Evolutionary conservation across 2,888 invertebrate genomes (phyloP).

Genomic region (Tetheella fluctuosa): DNA sequence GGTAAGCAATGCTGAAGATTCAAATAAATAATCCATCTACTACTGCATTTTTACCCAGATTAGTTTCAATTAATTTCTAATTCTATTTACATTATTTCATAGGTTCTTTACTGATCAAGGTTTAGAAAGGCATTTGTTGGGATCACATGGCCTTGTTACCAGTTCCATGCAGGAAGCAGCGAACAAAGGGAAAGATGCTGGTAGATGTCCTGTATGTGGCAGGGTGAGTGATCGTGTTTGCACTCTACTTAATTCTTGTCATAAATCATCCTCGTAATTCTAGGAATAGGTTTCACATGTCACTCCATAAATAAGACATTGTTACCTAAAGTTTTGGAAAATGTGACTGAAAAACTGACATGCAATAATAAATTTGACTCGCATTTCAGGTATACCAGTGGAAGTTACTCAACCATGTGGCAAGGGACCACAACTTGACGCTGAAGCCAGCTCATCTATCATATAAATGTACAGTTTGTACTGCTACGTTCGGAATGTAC

Average conservation of each 20-base stretch:
- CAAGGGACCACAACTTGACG: conserved; percentile 95
- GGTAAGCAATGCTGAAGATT: conserved; percentile 44
- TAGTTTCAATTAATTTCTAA: not conserved
- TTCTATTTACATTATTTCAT: conserved; percentile 22
- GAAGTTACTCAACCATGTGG: conserved; percentile 96
- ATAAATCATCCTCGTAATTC: not conserved
- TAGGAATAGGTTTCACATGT: not conserved
- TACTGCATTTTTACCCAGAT: conserved; percentile 10
- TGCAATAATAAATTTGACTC: not conserved
- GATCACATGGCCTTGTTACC: conserved; percentile 97
- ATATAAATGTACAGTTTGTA: conserved; percentile 97
- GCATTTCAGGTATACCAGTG: conserved; percentile 93
- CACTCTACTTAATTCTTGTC: not conserved
- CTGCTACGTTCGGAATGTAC: conserved; percentile 97
- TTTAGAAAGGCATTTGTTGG: conserved; percentile 96
- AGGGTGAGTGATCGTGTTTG: conserved; percentile 85
- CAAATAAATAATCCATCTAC: not conserved
- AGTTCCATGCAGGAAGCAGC: conserved; percentile 98
- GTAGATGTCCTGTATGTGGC: conserved; percentile 97
- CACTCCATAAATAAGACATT: too few relatives aligned
- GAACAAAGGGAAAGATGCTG: conserved; percentile 96
- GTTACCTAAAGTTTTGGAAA: too few relatives aligned
- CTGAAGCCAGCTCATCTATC: conserved; percentile 96
- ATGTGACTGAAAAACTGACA: too few relatives aligned
- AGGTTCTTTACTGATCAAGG: conserved; percentile 99